These are phyloP conservation scores for Eptatretus burgeri DNA, from an alignment of 2,113 vertebrate species.

Conservation along the genomic window DNA sequence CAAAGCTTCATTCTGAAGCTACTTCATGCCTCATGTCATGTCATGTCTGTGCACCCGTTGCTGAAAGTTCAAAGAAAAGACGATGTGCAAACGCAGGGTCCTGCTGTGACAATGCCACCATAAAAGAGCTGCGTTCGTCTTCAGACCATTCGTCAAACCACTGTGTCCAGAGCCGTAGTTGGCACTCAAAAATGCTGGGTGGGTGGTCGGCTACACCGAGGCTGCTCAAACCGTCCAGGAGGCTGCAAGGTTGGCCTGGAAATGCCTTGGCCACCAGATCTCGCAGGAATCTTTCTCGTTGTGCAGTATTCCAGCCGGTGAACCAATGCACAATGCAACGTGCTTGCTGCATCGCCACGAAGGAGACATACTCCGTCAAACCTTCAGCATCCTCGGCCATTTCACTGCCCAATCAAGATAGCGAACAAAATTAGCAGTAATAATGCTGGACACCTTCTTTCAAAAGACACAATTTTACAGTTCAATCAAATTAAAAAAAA, in stretches of 20 bases:
- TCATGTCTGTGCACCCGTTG: constrained; percentile 22
- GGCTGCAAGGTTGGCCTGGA: constrained; percentile 38
- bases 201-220: constrained; percentile 24
- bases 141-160: constrained; percentile 59
- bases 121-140: constrained; percentile 38
- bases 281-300: constrained; percentile 34
- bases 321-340: constrained; percentile 52
- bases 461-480: no score
- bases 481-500: no score
- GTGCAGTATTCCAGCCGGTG: constrained; percentile 23
- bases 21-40: background rate
- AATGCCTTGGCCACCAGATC: constrained; percentile 47
- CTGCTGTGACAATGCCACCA: constrained; percentile 28
- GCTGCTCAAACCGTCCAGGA: constrained; percentile 33
- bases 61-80: constrained; percentile 34
- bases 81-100: constrained; percentile 31
- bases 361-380: constrained; percentile 14
- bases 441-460: no score
- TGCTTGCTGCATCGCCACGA: constrained; percentile 42
- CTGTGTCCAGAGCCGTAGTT: constrained; percentile 50
- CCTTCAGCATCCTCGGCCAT: no score
- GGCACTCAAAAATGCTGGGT: constrained; percentile 50
- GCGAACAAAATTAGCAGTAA: no score
- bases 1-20: background rate
- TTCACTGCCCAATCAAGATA: no score